phyloP scores from a whole-genome alignment of 1,140 invertebrate genomes.

The Akabosia matsudoensis region DNA sequence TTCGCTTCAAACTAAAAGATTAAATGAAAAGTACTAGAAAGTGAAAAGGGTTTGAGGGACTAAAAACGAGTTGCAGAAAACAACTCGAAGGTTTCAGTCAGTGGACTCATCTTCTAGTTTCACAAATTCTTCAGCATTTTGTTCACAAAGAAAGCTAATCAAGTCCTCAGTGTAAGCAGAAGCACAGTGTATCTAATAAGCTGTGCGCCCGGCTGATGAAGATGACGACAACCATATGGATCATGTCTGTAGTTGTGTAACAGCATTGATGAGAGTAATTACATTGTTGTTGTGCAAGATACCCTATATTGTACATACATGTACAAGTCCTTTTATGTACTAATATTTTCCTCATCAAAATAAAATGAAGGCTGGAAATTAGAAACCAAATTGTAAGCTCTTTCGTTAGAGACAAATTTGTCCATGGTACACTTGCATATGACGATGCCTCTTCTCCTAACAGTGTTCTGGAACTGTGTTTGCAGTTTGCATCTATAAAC shows the following conservation, averaged over 20 bases:
- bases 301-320: too few relatives aligned
- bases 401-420: background rate
- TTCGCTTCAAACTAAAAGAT: too few relatives aligned
- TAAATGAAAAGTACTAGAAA: too few relatives aligned
- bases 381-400: background rate
- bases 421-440: background rate
- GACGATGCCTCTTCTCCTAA: too few relatives aligned
- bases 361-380: background rate
- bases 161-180: too few relatives aligned
- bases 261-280: background rate
- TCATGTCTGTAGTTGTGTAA: background rate
- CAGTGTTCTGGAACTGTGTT: too few relatives aligned
- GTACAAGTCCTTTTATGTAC: too few relatives aligned
- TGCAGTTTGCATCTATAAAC: too few relatives aligned
- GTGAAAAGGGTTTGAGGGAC: background rate
- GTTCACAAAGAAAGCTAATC: background rate
- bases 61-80: background rate
- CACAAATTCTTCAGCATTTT: background rate
- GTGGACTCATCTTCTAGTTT: background rate
- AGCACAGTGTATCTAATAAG: too few relatives aligned
- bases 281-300: background rate
- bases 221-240: background rate
- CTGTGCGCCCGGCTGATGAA: too few relatives aligned
- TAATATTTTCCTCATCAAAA: conserved; percentile 16
- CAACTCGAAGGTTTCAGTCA: background rate